Evolutionary conservation across 2,888 invertebrate species (phyloP), one percentile per base, ranked within the genome.

Genomic region (Palloptera scutellata): DNA sequence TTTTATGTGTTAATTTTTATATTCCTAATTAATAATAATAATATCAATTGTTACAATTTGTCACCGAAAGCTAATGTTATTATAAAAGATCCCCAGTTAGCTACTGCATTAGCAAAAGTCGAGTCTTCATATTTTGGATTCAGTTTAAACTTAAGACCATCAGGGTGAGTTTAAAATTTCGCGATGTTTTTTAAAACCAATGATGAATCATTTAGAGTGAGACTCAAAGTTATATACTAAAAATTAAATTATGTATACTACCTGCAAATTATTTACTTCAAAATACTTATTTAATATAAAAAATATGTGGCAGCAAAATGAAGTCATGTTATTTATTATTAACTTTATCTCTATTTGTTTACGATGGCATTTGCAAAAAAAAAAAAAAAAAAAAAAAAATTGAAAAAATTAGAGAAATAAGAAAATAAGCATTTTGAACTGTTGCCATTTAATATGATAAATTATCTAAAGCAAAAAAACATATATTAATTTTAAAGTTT

Each of bases 51-150:
- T 55, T 85, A 83, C 72, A 85, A 85, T 69, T 72, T 85, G 61
- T 85, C 85, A 45, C 85, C 85, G 13, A 78, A 78, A 48, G 83
- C 85, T 40, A 85, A 85, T 77, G 67, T 67, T 19, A 74, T 79
- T 69, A 77, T 85, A 66, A 75, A 67, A 68, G 84, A 84, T 73
- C 84, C 85, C 42, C 78, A 80, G 67, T 70, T 81, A 17, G 70
- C 72, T 19, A 81, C 78, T 48, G 63, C 11, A 3, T 67, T 82
- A 71, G 76, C 79, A 43, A 82, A 83, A 76, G 73, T 79, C 70
- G 79, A 80, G 67, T 79, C 83, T 64, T 83, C 85, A 72, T 85
- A 84, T 75, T 84, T 84, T 73, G 85, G 84, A 64, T 84, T 77
- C 64, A 79, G 74, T 51, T 69, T 84, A 67, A 81, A 72, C 69